Evolutionary conservation across 1,140 invertebrate genomes (phyloP), one percentile per base, ranked within the genome.

Genomic region (Aphelenchoides fujianensis): DNA sequence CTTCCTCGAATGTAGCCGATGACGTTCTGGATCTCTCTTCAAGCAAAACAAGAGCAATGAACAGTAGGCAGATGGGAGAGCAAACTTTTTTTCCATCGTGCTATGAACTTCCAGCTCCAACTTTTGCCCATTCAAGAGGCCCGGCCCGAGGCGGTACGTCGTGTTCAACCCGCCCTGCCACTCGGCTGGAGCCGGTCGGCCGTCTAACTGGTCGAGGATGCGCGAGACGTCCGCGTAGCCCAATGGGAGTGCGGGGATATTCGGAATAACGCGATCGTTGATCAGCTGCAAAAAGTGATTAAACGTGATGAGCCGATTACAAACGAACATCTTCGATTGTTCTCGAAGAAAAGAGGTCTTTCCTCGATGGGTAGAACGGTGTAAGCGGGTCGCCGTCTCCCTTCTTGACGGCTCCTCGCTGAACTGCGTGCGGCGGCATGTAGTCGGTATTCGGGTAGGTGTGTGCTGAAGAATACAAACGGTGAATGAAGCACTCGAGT

Each of bases 91-190:
- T 68, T 82, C 70, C 31, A 76, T 37, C 9, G 61, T 78, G 1
- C 76, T 71, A 31, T 82, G 74, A 1, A 83, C 77, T 23, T 81
- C 72, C 23, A 83, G 61, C 37, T 69, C 68, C 12, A 82, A 37
- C 57, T 74, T 71, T 54, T 73, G 28, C 37, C 54, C 41, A 2
- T 73, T 64, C 31, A 48, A 34, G 23, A 37, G 28, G 19, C 41
- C 76, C 72, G n/a, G 80, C 0, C 80, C 80, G 27, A 81, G 53
- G 12, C 54, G 63, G 72, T 86, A 86, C 3, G 79, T 70, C 32
- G 81, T 74, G 69, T 85, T 84, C 2, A 86, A 67, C 0, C 76
- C 79, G n/a, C 85, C 85, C 55, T 76, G 69, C 78, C 80, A 82
- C 16, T 79, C 73, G 32, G 16, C 12, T 27, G 75, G 79, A 57